Conservation (phyloP, 2,113 vertebrate genomes). For the Pardalotus punctatus region DNA sequence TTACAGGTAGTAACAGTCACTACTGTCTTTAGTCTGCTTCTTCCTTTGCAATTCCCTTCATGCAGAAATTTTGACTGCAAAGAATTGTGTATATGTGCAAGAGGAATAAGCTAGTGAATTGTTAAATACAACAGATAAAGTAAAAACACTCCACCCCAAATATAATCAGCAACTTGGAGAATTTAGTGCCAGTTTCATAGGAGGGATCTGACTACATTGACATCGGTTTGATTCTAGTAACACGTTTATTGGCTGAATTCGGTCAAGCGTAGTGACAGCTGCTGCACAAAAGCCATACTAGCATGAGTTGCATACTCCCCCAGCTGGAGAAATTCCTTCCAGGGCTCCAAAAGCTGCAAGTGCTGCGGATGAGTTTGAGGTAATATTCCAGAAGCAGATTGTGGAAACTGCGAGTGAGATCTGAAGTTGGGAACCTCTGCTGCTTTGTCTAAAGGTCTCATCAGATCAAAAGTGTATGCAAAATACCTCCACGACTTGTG, state of each 20-base stretch:
- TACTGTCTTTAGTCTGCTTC: not conserved
- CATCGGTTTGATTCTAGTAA: not conserved
- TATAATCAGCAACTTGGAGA: not conserved
- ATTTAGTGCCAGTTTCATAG: not conserved
- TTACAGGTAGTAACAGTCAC: accelerated
- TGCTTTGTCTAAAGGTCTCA: not conserved
- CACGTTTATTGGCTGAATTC: not conserved
- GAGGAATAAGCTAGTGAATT: not conserved
- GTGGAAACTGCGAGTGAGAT: not conserved
- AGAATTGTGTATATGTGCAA: not conserved
- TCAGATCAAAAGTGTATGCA: not conserved
- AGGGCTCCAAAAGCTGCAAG: not conserved
- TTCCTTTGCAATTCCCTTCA: not conserved
- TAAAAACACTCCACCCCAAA: not conserved
- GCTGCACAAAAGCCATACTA: not conserved
- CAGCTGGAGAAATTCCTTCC: not conserved
- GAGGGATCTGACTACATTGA: not conserved
- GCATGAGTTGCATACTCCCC: not conserved
- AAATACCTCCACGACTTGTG: not conserved
- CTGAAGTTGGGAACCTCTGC: not conserved
- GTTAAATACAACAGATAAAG: not conserved
- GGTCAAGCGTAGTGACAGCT: accelerated
- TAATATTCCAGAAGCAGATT: not conserved
- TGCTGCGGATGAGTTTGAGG: not conserved
- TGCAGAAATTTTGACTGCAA: not conserved